Evolutionary conservation across 1,140 invertebrate species (phyloP), one percentile per base, ranked within the genome.

Genomic region (Aporrectodea caliginosa): DNA sequence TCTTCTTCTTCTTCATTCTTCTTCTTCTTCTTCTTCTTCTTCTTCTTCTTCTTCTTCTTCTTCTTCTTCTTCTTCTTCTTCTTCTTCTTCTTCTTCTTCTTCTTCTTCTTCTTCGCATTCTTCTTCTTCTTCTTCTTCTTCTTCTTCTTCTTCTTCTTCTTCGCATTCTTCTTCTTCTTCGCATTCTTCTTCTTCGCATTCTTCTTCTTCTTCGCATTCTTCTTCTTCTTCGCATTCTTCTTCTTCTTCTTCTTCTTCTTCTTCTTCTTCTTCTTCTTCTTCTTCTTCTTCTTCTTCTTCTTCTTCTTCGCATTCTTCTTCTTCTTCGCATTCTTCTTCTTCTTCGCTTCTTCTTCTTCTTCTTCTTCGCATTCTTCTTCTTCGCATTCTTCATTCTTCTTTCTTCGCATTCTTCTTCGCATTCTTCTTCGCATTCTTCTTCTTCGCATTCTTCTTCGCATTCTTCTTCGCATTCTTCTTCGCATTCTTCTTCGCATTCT

Each of bases 31-130:
- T 32, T 32, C 71, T 32, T 72, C 71, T 72, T 32, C 71, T 72
- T 72, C 71, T 72, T 72, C 31, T 32, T 32, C 71, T 32, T 72
- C 71, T 58, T 72, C 71, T 72, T 32, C 71, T 27, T 72, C 71
- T 72, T 32, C 31, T 32, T 32, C 71, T 32, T 72, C 71, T 72
- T 32, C 31, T 32, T 72, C 71, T 32, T 32, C 31, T 32, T 72
- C 71, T 72, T 32, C 31, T 72, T 32, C 71, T 32, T 32, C 71
- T 72, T 32, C 31, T 32, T 32, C 71, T 72, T 32, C 31, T 32
- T 72, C 71, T 72, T 32, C 71, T 32, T 72, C 71, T 72, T 32
- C 31, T 2, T 32, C 27, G 2, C 31, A 14, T 32, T 12, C 27
- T 32, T 72, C 6, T 72, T 32, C 71, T 32, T 32, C 31, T 32